Percentiles rank a stretch among this genome's conserved stretches.
phyloP scores from a whole-genome alignment of 2,888 invertebrate species.

The Acrobasis suavella region DNA sequence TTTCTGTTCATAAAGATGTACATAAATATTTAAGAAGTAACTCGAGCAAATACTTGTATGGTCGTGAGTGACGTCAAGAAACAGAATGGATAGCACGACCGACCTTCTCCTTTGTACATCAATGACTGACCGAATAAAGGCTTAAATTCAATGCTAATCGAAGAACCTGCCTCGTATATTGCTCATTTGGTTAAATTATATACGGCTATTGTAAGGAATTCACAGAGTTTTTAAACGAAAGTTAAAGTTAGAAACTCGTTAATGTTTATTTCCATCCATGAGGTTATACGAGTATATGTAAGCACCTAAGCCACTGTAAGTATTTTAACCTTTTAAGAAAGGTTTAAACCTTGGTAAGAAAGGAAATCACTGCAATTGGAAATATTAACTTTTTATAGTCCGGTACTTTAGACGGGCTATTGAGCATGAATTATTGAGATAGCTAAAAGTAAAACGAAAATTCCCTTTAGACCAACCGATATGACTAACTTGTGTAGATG shows the following conservation, averaged over 20 bases:
- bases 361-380: too few relatives aligned
- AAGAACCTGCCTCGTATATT: conserved; percentile 12
- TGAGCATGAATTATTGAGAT: too few relatives aligned
- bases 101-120: conserved; percentile 38
- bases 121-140: conserved; percentile 32
- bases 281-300: too few relatives aligned
- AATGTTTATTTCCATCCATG: too few relatives aligned
- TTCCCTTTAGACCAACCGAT: too few relatives aligned
- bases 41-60: conserved; percentile 43
- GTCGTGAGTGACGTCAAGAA: conserved; percentile 38
- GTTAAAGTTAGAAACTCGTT: background rate
- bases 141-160: conserved; percentile 39
- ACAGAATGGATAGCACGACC: conserved; percentile 38
- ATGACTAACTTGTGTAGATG: too few relatives aligned
- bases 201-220: background rate
- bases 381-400: too few relatives aligned
- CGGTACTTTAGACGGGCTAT: too few relatives aligned
- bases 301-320: too few relatives aligned
- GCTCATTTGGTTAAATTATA: conserved; percentile 19
- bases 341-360: too few relatives aligned
- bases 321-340: too few relatives aligned
- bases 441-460: too few relatives aligned
- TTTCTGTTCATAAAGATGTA: conserved; percentile 42
- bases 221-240: background rate
- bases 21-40: conserved; percentile 37